Percentiles rank a stretch among this genome's conserved stretches.
Evolutionary conservation across 2,113 vertebrate species (phyloP).

Genomic region (Pantherophis guttatus): DNA sequence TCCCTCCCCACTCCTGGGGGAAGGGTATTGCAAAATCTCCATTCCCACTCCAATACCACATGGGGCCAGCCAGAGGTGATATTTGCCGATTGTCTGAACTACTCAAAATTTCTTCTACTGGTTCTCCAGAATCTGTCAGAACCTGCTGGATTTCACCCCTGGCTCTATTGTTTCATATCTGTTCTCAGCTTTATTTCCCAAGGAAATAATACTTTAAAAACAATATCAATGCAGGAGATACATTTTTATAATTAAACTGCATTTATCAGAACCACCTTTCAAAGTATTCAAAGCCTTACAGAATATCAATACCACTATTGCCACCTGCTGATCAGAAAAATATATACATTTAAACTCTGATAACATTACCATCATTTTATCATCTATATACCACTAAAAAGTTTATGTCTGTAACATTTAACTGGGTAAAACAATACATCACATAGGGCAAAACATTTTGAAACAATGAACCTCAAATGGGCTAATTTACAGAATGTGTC

Average conservation of each 20-base stretch:
- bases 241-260: background rate
- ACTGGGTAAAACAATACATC: background rate
- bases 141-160: too few species aligned
- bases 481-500: background rate
- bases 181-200: background rate
- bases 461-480: background rate
- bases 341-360: background rate
- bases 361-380: background rate
- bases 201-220: background rate
- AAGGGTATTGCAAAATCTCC: too few species aligned
- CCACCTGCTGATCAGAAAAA: constrained; percentile 57
- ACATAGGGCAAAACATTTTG: background rate
- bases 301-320: constrained; percentile 42
- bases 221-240: background rate
- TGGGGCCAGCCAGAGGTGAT: too few species aligned
- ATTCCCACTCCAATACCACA: too few species aligned
- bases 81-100: too few species aligned
- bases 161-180: background rate
- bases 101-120: too few species aligned
- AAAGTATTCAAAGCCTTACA: background rate
- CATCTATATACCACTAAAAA: background rate
- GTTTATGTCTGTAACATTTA: background rate
- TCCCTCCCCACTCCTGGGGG: too few species aligned
- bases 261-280: background rate
- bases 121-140: too few species aligned